Conservation (phyloP, 2,888 invertebrate species). For the Leptinotarsa juncta region DNA sequence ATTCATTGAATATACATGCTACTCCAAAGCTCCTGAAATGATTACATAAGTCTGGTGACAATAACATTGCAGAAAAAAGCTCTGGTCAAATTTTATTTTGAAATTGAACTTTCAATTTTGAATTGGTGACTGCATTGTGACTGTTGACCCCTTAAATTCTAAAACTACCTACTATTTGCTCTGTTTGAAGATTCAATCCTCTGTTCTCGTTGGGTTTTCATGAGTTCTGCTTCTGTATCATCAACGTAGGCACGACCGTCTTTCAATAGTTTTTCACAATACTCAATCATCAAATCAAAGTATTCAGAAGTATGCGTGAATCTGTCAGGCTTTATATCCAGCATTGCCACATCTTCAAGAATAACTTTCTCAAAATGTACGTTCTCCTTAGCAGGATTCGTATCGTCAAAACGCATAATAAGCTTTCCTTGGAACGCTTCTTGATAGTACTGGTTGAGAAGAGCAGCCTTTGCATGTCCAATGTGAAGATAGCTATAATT, state of each 20-base stretch:
- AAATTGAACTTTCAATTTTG: too few species aligned
- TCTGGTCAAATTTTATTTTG: too few species aligned
- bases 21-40: too few species aligned
- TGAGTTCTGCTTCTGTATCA: conserved; percentile 92
- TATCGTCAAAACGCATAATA: conserved; percentile 99
- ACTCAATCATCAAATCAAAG: conserved; percentile 90
- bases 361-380: conserved; percentile 98
- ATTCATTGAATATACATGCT: too few species aligned
- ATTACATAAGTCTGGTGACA: too few species aligned
- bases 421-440: conserved; percentile 91
- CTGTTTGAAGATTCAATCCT: conserved; percentile 86
- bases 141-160: not conserved
- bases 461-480: conserved; percentile 98
- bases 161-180: conserved; percentile 77
- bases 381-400: conserved; percentile 98
- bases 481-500: conserved; percentile 86
- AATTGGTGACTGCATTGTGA: not conserved
- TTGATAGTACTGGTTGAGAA: conserved; percentile 98
- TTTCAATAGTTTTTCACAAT: conserved; percentile 88
- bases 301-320: conserved; percentile 97
- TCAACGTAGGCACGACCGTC: conserved; percentile 96
- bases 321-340: conserved; percentile 91
- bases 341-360: conserved; percentile 89
- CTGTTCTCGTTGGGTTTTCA: conserved; percentile 96
- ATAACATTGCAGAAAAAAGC: too few species aligned